Evolutionary conservation across 2,797 vertebrate genomes (phyloP), one percentile per base, ranked within the genome.

Genomic region (Linurgus olivaceus): DNA sequence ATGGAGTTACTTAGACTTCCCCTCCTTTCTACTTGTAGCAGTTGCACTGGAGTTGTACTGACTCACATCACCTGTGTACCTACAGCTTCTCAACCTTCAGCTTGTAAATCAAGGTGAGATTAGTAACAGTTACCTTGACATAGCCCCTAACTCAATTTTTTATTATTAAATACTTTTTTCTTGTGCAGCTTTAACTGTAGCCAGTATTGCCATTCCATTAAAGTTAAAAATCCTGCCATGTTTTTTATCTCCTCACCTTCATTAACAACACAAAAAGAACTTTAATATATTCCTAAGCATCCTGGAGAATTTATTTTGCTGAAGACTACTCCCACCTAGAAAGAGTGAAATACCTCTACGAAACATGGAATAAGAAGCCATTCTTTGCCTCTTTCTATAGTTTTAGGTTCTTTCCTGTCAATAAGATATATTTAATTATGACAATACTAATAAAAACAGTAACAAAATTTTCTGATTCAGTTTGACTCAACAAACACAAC

Each of bases 281-380:
- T 77, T 74, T 74, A 51, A 55, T 94, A 29, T 75, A 80, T 76
- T 91, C 57, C 33, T 94, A 86, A 93, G 47, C n/a, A 65, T 65
- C 35, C 35, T 85, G 59, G 48, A 51, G 52, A 94, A 78, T 85
- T 80, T 93, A 23, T 19, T 90, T 80, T 94, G 76, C 66, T 95
- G 59, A 91, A 96, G 94, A 67, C 35, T 59, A 19, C 33, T 72
- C 11, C 76, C 17, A 29, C 17, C 4, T 31, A 76, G 31, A 78
- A 94, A 48, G 28, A 44, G 42, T 90, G 57, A 93, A 94, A 93
- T 75, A 62, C 38, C 4, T 40, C 62, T 78, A 51, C 44, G 73
- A 93, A 96, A 92, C 28, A 77, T 16, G 31, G 57, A 65, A 42
- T 82, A 93, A 87, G 58, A 37, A 86, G n/a, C 33, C 24, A 84